phyloP scores from a whole-genome alignment of 92 coral and sea anemone species.

The Pocillopora meandrina region DNA sequence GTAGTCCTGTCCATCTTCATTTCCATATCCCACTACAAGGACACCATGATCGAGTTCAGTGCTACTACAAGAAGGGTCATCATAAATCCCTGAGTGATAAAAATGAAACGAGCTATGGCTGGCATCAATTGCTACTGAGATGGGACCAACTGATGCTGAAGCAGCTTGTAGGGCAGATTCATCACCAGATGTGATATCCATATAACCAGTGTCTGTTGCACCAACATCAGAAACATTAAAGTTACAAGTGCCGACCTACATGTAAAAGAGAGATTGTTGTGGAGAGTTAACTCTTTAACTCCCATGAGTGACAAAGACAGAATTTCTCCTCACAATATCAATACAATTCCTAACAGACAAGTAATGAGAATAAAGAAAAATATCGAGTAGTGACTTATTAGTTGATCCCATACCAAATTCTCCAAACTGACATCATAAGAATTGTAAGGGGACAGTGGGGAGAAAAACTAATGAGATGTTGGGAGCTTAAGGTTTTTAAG shows the following conservation, averaged over 20 bases:
- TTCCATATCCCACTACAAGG: constrained; percentile 89
- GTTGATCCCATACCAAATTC: too few relatives aligned
- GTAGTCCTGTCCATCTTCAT: constrained; percentile 77
- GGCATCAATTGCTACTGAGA: constrained; percentile 92
- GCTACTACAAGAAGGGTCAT: constrained; percentile 80
- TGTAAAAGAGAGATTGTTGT: background rate
- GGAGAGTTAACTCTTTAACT: too few relatives aligned
- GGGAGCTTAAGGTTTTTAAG: too few relatives aligned
- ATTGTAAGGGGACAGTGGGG: too few relatives aligned
- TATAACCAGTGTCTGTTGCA: constrained; percentile 76
- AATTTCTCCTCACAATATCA: too few relatives aligned
- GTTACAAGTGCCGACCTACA: constrained; percentile 46
- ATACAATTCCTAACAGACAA: too few relatives aligned
- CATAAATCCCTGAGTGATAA: constrained; percentile 78
- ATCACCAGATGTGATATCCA: constrained; percentile 69
- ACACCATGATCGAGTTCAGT: constrained; percentile 88
- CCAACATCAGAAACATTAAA: constrained; percentile 76
- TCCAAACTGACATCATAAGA: too few relatives aligned
- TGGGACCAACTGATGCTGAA: constrained; percentile 78
- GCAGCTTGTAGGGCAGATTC: constrained; percentile 72
- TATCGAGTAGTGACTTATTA: too few relatives aligned
- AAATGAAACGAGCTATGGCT: constrained; percentile 79
- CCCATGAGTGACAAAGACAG: too few relatives aligned
- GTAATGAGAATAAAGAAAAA: too few relatives aligned
- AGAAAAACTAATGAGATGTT: too few relatives aligned